Evolutionary conservation across 2,888 invertebrate species (phyloP).

Genomic region (Eristalinus sepulchralis): DNA sequence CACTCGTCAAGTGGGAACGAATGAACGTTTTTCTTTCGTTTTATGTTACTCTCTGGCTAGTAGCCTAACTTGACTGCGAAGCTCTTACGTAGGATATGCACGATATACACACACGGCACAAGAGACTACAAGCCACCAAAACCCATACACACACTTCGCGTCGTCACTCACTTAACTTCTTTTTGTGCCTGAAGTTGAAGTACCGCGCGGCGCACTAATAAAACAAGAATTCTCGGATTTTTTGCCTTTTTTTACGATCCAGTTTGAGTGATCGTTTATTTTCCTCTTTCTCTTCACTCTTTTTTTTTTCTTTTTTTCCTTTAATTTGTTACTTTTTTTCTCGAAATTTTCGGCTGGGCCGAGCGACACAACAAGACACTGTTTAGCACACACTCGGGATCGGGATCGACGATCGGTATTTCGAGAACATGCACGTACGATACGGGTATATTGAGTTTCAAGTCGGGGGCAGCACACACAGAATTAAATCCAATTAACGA

Average conservation of each 20-base stretch:
- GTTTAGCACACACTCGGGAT: constrained; percentile 21
- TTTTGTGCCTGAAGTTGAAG: constrained; percentile 56
- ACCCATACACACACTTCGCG: constrained; percentile 17
- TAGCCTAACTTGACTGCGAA: background rate
- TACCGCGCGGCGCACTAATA: constrained; percentile 47
- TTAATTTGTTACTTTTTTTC: constrained; percentile 6
- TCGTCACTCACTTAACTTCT: constrained; percentile 42
- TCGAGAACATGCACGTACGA: constrained; percentile 3
- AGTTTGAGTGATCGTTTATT: constrained; percentile 67
- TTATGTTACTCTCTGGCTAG: background rate
- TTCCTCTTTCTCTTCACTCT: constrained; percentile 30
- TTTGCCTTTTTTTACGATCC: constrained; percentile 62
- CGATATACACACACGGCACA: constrained; percentile 4
- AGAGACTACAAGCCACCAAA: background rate
- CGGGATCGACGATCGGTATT: constrained; percentile 10
- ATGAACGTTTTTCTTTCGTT: background rate
- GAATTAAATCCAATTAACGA: constrained; percentile 38
- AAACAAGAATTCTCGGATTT: constrained; percentile 48
- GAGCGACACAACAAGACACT: constrained; percentile 21
- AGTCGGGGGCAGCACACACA: background rate
- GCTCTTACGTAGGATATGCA: background rate
- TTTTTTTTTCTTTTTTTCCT: constrained; percentile 20
- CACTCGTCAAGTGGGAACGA: background rate
- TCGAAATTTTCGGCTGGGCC: constrained; percentile 24
- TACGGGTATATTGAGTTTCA: constrained; percentile 51